Percentiles rank a stretch among this genome's conserved stretches.
phyloP scores from a whole-genome alignment of 2,113 vertebrate genomes.

The Megaceryle maxima region DNA sequence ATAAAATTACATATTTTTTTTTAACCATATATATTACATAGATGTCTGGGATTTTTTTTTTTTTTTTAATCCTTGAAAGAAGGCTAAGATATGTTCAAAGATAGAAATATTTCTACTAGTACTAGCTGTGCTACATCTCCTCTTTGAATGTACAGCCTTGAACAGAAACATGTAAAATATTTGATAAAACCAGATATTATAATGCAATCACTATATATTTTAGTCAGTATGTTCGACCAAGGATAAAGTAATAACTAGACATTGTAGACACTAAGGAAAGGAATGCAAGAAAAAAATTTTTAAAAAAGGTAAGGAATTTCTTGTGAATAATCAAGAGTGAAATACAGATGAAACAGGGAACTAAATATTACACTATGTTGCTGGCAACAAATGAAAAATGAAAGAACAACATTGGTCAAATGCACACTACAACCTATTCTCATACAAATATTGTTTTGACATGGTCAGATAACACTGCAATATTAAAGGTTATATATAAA shows the following conservation, averaged over 20 bases:
- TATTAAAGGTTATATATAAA: neutral
- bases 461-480: neutral
- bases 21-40: neutral
- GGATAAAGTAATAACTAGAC: neutral
- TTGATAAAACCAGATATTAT: neutral
- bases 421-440: neutral
- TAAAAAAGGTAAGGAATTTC: neutral
- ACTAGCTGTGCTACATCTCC: neutral
- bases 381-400: neutral
- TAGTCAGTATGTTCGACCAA: neutral
- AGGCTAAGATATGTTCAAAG: neutral
- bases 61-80: neutral
- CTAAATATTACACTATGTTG: neutral
- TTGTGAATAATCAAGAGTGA: neutral
- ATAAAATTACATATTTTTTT: neutral
- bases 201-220: neutral
- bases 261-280: neutral
- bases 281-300: neutral
- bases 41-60: neutral
- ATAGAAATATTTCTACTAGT: neutral
- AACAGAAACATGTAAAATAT: neutral
- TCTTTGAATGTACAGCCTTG: neutral
- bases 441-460: neutral
- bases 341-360: neutral
- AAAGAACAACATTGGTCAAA: neutral